These are phyloP conservation scores for Varanus komodoensis DNA, from an alignment of 2,113 vertebrate genomes.

Conservation along the genomic window DNA sequence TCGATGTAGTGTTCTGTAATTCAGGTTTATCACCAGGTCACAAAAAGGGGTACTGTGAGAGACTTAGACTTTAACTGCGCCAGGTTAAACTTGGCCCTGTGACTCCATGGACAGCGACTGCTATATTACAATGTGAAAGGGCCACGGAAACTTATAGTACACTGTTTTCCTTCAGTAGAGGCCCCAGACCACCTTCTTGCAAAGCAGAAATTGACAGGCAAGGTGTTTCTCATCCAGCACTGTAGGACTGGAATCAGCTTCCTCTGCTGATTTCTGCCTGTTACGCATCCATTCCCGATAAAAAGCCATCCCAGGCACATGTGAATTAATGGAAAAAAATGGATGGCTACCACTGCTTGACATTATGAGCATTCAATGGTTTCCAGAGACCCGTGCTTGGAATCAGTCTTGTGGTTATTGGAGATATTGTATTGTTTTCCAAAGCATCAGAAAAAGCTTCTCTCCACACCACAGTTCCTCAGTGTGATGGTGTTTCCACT, in stretches of 20 bases:
- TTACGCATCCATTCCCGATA: neutral
- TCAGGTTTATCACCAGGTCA: constrained; percentile 35
- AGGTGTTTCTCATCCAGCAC: neutral
- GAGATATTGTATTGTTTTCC: neutral
- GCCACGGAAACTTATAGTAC: neutral
- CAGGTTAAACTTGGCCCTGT: neutral
- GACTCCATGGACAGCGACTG: neutral
- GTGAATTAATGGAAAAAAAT: neutral
- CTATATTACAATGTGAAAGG: neutral
- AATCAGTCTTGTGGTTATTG: no score
- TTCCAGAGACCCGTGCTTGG: neutral
- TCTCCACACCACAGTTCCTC: neutral
- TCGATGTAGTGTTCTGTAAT: constrained; percentile 53
- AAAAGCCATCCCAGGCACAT: neutral
- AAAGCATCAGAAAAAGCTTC: neutral
- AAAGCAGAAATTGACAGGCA: neutral
- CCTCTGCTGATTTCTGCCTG: neutral
- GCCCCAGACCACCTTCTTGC: neutral
- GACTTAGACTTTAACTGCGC: no score
- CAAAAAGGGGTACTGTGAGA: neutral
- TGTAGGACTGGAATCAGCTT: neutral
- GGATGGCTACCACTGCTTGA: neutral
- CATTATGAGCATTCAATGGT: no score
- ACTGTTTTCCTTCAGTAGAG: neutral
- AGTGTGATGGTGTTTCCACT: neutral